Evolutionary conservation across 2,888 invertebrate genomes (phyloP), one percentile per base, ranked within the genome.

Genomic region (Drosophila setosimentum): DNA sequence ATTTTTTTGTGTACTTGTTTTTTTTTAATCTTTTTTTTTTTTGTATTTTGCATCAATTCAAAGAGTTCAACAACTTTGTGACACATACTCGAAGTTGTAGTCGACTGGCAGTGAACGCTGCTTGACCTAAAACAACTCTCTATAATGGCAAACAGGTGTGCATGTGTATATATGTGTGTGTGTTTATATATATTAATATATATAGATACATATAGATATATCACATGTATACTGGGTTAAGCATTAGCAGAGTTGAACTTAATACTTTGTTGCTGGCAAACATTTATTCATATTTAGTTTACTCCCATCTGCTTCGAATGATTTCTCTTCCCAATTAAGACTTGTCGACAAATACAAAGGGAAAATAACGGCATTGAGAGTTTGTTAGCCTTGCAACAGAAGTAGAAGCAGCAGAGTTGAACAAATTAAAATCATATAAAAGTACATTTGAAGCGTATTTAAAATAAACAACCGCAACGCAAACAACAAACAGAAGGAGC

Each of bases 381-480:
- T 45, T 13, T 45, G 45, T 13, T 13, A 3, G 21, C 3, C 13
- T 45, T 45, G 55, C 65, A 55, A 29, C 48, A 50, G 29, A 40
- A 48, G 11, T 8, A 32, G 50, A 30, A 49, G 32, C 45, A 49
- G 68, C 72, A 63, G 77, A 68, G 61, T 72, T 64, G 69, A 72
- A 64, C 80, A 87, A 90, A 89, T 91, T 86, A 89, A 89, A 84
- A 84, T 80, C 83, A 76, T 80, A 90, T 80, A 84, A 83, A 84
- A 87, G 87, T 90, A 85, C 89, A 91, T 89, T 90, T 87, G 76
- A 76, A 89, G 85, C 89, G 82, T 80, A 82, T 89, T 86, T 80
- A 76, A 85, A 81, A 79, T 76, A 79, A 75, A 80, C 68, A 80
- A 63, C 45, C 60, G 27, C 61, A 63, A 59, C 70, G 65, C 42